These are phyloP conservation scores for Hiodon alosoides DNA, from an alignment of 2,113 vertebrate species.

Conservation along the genomic window DNA sequence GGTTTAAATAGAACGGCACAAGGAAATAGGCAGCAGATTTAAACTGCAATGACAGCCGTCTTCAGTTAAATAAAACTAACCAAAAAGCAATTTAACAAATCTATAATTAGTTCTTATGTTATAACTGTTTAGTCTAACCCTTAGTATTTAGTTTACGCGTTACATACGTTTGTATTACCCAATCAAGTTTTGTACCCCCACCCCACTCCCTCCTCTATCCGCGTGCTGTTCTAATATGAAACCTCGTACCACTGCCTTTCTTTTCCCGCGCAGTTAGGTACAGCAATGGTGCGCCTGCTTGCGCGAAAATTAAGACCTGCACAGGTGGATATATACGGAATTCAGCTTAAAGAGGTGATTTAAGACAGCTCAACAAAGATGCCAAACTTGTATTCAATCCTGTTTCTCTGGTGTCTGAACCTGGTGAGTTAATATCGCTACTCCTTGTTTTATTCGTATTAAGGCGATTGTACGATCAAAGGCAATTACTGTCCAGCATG, in stretches of 20 bases:
- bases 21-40: too few relatives aligned
- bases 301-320: slow-evolving; percentile 47
- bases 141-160: too few relatives aligned
- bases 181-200: too few relatives aligned
- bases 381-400: slow-evolving; percentile 71
- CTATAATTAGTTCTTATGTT: too few relatives aligned
- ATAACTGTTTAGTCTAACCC: too few relatives aligned
- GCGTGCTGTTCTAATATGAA: not conserved
- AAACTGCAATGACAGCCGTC: too few relatives aligned
- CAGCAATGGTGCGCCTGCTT: slow-evolving; percentile 57
- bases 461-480: not conserved
- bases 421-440: slow-evolving; percentile 70
- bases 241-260: slow-evolving; percentile 5
- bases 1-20: not conserved
- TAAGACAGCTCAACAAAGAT: slow-evolving; percentile 68
- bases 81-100: too few relatives aligned
- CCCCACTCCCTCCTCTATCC: too few relatives aligned
- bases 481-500: not conserved
- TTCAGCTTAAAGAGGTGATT: slow-evolving; percentile 58
- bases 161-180: too few relatives aligned
- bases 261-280: slow-evolving; percentile 41
- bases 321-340: slow-evolving; percentile 69
- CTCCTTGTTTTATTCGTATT: not conserved
- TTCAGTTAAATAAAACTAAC: too few relatives aligned
- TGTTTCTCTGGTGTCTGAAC: slow-evolving; percentile 76